Percentiles rank a stretch among this genome's conserved stretches.
These are phyloP conservation scores for Temnothorax nylanderi DNA, from an alignment of 1,140 invertebrate genomes.

Conservation along the genomic window DNA sequence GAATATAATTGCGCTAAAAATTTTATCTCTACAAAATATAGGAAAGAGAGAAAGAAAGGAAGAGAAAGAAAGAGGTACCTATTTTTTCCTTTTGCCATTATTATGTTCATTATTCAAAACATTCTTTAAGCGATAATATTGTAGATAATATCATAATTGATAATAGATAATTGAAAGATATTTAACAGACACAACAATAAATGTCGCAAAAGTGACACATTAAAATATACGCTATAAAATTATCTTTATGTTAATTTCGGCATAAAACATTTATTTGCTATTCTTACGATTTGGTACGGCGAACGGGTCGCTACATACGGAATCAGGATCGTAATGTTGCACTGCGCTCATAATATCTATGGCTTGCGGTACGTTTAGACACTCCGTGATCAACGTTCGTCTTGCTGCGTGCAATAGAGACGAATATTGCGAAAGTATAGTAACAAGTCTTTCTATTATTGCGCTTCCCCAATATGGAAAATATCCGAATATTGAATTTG, in stretches of 20 bases:
- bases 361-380: conserved; percentile 81
- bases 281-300: conserved; percentile 81
- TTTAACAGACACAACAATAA: neutral
- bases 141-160: too few species aligned
- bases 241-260: neutral
- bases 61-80: neutral
- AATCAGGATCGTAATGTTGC: conserved; percentile 68
- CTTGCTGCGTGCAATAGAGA: conserved; percentile 53
- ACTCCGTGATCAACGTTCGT: conserved; percentile 84
- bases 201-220: neutral
- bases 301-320: conserved; percentile 77
- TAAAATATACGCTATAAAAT: too few species aligned
- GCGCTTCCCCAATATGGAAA: too few species aligned
- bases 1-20: neutral
- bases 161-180: neutral
- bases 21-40: neutral
- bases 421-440: neutral
- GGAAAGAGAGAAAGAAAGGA: too few species aligned
- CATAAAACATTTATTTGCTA: neutral
- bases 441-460: neutral
- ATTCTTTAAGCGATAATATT: neutral
- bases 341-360: conserved; percentile 74
- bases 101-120: neutral
- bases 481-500: too few species aligned
- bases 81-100: neutral